A percentile compares a stretch with the other conserved stretches of the same genome.
phyloP scores from a whole-genome alignment of 1,140 invertebrate species.

The Drosophila nasuta region DNA sequence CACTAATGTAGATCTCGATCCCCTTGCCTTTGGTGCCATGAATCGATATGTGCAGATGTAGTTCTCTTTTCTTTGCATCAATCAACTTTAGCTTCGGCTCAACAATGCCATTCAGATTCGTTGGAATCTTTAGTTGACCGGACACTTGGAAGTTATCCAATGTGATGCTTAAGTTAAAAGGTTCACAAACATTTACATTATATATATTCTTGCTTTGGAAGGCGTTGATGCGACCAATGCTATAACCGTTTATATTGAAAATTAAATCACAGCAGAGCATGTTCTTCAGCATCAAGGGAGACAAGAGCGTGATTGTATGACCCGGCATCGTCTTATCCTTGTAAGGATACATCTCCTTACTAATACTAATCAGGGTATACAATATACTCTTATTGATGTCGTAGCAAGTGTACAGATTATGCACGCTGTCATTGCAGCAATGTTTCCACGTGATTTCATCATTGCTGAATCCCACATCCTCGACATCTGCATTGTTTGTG shows the following conservation, averaged over 20 bases:
- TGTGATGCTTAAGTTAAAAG: conserved; percentile 90
- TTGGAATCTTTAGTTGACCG: conserved; percentile 87
- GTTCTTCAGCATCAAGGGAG: conserved; percentile 93
- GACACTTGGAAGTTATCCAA: conserved; percentile 93
- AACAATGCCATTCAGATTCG: conserved; percentile 85
- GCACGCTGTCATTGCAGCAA: conserved; percentile 42
- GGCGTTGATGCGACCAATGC: conserved; percentile 88
- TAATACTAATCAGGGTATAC: conserved; percentile 86
- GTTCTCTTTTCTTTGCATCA: conserved; percentile 89
- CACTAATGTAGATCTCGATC: conserved; percentile 91
- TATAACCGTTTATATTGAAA: conserved; percentile 86
- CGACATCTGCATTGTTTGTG: conserved; percentile 27
- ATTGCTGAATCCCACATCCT: conserved; percentile 68
- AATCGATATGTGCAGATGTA: conserved; percentile 90
- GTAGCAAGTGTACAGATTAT: conserved; percentile 64
- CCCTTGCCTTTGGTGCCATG: conserved; percentile 83
- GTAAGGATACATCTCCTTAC: conserved; percentile 91
- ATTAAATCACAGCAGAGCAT: conserved; percentile 90
- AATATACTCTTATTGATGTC: conserved; percentile 60
- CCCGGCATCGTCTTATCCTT: conserved; percentile 89
- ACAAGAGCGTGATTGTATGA: conserved; percentile 93
- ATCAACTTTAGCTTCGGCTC: conserved; percentile 87
- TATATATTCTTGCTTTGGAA: conserved; percentile 77
- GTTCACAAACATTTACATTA: conserved; percentile 89
- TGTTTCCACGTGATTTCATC: conserved; percentile 69